A percentile compares a stretch with the other conserved stretches of the same genome.
phyloP scores from a whole-genome alignment of 2,888 invertebrate genomes.

The Ectemnius lituratus region DNA sequence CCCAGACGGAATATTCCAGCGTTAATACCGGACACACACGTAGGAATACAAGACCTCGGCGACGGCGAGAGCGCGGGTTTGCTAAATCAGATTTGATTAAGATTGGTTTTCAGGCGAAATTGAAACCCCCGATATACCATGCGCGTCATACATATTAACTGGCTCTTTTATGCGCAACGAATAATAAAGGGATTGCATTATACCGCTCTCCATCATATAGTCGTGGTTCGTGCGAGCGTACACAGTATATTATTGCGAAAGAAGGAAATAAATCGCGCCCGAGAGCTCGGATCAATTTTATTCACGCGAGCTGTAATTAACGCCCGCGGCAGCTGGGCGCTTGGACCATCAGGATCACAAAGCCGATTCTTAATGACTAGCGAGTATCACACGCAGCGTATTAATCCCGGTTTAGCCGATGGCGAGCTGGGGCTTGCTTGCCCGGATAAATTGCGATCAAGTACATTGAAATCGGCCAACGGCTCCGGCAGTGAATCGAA shows the following conservation, averaged over 20 bases:
- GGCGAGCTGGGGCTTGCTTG: neutral
- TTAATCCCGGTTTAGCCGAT: neutral
- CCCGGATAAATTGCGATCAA: constrained; percentile 3
- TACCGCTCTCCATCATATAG: too few species aligned
- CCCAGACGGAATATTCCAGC: too few species aligned
- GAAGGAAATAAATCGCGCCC: neutral
- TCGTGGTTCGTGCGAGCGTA: too few species aligned
- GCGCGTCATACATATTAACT: too few species aligned
- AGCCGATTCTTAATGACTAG: constrained; percentile 5
- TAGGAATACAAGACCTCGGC: too few species aligned
- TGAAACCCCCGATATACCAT: too few species aligned
- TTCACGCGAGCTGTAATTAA: neutral
- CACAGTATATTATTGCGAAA: neutral
- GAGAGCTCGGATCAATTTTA: neutral
- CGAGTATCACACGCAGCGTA: constrained; percentile 1
- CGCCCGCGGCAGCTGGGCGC: neutral
- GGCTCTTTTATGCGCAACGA: too few species aligned
- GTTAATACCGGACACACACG: too few species aligned
- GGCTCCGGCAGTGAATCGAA: neutral
- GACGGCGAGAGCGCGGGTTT: too few species aligned
- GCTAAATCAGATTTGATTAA: too few species aligned
- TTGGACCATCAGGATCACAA: neutral
- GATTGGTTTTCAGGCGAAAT: too few species aligned
- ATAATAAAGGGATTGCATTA: too few species aligned
- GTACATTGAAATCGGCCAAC: neutral